Base-by-base conservation (phyloP, 2,888 invertebrate genomes). In the Calameuta idolon region DNA sequence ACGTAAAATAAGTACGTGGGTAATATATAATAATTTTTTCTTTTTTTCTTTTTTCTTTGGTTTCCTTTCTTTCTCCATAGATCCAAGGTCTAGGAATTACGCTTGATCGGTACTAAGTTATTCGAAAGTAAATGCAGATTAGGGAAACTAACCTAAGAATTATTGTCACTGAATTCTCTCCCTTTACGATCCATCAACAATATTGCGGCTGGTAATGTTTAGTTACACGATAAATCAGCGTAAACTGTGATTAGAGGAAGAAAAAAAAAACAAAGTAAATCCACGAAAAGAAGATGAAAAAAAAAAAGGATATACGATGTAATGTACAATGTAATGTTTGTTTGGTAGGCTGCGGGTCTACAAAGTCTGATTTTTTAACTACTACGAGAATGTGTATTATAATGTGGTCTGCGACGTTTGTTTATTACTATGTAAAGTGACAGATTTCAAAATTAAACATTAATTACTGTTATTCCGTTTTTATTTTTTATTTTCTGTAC, bases 321-420 rank as follows among this genome's bases (percentile, higher is more conserved):
- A 81, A 83, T 80, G 80, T 82, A 71, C 71, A 34, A 71, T 71
- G 71, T 71, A 71, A 80, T 73, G 76, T 75, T 86, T 86, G 31
- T 89, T 90, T 89, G 83, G 86, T 86, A 86, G 90, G 88, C 88
- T 85, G 77, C 85, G 85, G 89, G 91, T 90, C 91, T 89, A 88
- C 88, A 91, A 90, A 91, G 91, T 91, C 91, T 91, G 91, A 91
- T 90, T 90, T 90, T 90, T 89, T 88, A 90, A 89, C 87, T 88
- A 89, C 85, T 89, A 87, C 83, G 87, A 87, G 85, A 87, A 87
- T 87, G 88, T 89, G 89, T 90, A 89, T 87, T 87, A 89, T 89
- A 89, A 88, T 88, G 88, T 89, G 88, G 87, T 89, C 88, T 90
- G 89, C 87, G 86, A 89, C 84, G 84, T 89, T 90, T 89, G 87